Evolutionary conservation across 2,113 vertebrate genomes (phyloP), one percentile per base, ranked within the genome.

Genomic region (Oenanthe oenanthe): DNA sequence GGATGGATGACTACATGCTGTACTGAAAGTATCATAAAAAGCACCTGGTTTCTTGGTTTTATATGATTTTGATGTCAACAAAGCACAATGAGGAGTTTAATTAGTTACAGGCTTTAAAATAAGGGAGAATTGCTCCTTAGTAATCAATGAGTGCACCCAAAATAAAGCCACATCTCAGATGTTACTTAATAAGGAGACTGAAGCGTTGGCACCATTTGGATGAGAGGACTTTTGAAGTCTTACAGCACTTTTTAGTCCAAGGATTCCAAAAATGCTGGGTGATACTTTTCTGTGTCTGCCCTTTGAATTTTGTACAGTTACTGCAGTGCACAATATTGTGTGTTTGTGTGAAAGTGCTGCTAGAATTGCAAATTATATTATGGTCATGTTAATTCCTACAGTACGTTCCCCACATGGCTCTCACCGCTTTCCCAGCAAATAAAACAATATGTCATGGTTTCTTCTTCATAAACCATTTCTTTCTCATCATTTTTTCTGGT

Each of bases 331-430:
- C 28, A 62, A 25, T 3, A 17, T 17, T 53, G 22, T 77, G 8
- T 38, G 18, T 57, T 43, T 66, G 7, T 42, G 40, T 4, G 4
- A 58, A 76, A 57, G 21, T 72, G 18, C 32, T 89, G 29, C 20
- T 15, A 6, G 12, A 50, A 22, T 60, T 88, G 5, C 63, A 76
- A 48, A 48, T 45, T 42, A 22, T 36, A 13, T 50, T 76, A 76
- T 63, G 32, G n/a, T 61, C 38, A 20, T 8, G 0, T 38, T 73
- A 68, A 70, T 87, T 68, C 29, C 17, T 68, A 13, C 17, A 45
- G 40, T 12, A 25, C 0, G 0, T 60, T 72, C 13, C 6, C 9
- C 20, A 31, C 31, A 29, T 38, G 12, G 15, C 7, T 79, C 15
- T 18, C 51, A 67, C 7, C 1, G 3, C 31, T 72, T 79, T 63